phyloP scores from a whole-genome alignment of 2,113 vertebrate genomes.

The Alouatta palliata region DNA sequence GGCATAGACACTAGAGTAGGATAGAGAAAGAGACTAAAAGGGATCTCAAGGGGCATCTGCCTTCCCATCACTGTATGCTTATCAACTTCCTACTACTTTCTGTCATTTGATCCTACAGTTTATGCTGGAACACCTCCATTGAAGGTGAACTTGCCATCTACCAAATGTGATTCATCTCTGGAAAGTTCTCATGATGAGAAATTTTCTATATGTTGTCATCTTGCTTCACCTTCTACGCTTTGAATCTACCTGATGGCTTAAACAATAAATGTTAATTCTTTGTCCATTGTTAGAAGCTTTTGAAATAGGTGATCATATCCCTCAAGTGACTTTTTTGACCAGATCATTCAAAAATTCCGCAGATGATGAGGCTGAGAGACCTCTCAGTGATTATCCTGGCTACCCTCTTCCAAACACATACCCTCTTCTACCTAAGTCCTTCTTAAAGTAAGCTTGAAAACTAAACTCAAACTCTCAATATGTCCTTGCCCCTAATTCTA shows the following conservation, averaged over 20 bases:
- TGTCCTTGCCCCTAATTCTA: background rate
- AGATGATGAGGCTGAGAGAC: background rate
- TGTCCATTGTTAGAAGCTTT: background rate
- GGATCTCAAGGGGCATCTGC: background rate
- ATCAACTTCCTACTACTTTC: background rate
- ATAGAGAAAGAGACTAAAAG: background rate
- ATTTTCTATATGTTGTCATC: background rate
- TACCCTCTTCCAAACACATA: background rate
- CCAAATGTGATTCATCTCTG: background rate
- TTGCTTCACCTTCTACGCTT: background rate
- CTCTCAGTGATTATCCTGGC: background rate
- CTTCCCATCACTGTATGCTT: background rate
- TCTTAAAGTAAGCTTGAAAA: background rate
- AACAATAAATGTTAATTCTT: background rate
- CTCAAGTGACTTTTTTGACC: background rate
- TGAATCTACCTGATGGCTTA: background rate
- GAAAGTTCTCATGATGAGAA: background rate
- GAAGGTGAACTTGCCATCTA: background rate
- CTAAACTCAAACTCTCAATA: background rate
- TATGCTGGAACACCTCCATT: background rate
- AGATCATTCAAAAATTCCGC: background rate
- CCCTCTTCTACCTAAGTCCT: background rate
- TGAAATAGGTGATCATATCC: background rate
- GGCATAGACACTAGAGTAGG: background rate
- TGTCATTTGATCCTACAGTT: background rate